phyloP scores from a whole-genome alignment of 2,888 invertebrate genomes.

The Thereva unica region DNA sequence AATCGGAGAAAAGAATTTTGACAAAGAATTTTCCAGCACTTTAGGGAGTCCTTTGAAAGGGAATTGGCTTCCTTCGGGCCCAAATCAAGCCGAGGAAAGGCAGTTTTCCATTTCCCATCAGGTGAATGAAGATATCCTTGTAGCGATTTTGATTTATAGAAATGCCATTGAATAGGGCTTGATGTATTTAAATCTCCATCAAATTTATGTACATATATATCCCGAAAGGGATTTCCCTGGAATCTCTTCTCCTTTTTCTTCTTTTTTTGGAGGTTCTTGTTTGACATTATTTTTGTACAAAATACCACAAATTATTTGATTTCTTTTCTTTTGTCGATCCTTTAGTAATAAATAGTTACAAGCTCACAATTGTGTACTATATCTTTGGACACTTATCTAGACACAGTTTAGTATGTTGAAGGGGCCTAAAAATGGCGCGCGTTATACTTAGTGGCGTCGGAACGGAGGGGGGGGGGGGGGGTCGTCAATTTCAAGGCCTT shows the following conservation, averaged over 20 bases:
- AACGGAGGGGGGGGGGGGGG: too few relatives aligned
- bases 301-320: too few relatives aligned
- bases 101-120: not conserved
- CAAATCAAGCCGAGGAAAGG: conserved; percentile 5
- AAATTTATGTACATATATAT: conserved; percentile 25
- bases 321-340: too few relatives aligned
- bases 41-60: conserved; percentile 18
- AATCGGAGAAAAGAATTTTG: conserved; percentile 1
- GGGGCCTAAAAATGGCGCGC: too few relatives aligned
- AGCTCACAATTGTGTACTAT: too few relatives aligned
- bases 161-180: not conserved
- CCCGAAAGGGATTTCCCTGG: not conserved
- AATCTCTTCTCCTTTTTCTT: not conserved
- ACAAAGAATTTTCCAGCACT: conserved; percentile 26
- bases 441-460: too few relatives aligned
- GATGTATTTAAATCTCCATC: conserved; percentile 16
- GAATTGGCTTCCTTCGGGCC: conserved; percentile 30
- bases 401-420: too few relatives aligned
- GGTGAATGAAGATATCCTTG: conserved; percentile 1
- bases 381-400: too few relatives aligned
- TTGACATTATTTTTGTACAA: too few relatives aligned
- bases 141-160: conserved; percentile 22
- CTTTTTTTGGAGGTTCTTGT: not conserved
- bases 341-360: too few relatives aligned
- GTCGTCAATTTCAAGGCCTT: too few relatives aligned